A percentile compares a stretch with the other conserved stretches of the same genome.
These are phyloP conservation scores for Montipora sp. DNA, from an alignment of 64 coral and sea anemone species.

Conservation along the genomic window DNA sequence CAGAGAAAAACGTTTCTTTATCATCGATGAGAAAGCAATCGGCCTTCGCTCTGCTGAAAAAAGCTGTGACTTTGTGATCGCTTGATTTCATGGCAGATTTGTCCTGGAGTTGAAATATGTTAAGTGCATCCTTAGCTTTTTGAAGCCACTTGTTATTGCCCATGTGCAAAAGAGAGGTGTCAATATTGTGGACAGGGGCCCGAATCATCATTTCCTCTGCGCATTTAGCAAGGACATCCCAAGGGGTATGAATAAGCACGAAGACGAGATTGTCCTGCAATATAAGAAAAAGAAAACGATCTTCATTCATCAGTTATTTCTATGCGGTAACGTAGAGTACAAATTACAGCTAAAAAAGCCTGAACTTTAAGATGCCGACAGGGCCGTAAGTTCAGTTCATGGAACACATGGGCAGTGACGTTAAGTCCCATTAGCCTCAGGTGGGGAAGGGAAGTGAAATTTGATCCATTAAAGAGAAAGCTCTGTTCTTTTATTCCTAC, in stretches of 20 bases:
- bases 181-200: slow-evolving; percentile 46
- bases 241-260: slow-evolving; percentile 87
- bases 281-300: not conserved
- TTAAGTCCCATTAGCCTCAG: no score
- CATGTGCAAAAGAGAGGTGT: not conserved
- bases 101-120: slow-evolving; percentile 51
- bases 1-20: slow-evolving; percentile 75
- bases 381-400: no score
- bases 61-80: slow-evolving; percentile 56
- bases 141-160: not conserved
- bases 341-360: no score
- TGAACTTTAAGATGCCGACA: no score
- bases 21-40: slow-evolving; percentile 75
- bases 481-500: no score
- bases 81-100: not conserved
- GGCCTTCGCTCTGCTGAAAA: slow-evolving; percentile 70
- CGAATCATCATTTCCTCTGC: slow-evolving; percentile 96
- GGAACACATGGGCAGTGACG: no score
- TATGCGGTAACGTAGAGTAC: no score
- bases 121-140: slow-evolving; percentile 30
- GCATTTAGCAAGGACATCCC: slow-evolving; percentile 73
- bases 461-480: no score
- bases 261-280: slow-evolving; percentile 63
- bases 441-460: no score
- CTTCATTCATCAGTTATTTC: no score